These are phyloP conservation scores for Fregata magnificens DNA, from an alignment of 2,113 vertebrate genomes.

Conservation along the genomic window DNA sequence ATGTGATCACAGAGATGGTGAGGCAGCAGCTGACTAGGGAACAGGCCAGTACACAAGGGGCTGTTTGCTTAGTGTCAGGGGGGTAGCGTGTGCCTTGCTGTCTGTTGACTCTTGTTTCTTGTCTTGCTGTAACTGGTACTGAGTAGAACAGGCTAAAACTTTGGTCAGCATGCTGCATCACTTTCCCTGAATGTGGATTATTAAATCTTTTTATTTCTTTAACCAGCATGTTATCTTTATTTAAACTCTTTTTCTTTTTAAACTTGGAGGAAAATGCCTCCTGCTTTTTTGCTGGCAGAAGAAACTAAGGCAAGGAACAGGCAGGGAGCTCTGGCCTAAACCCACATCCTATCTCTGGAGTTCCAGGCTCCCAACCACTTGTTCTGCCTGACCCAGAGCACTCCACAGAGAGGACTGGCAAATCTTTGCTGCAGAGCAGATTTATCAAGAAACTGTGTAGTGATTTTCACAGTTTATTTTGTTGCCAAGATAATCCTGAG, in stretches of 20 bases:
- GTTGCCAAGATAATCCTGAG: constrained; percentile 4
- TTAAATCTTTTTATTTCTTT: background rate
- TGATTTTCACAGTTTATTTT: background rate
- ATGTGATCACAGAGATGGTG: fast-evolving
- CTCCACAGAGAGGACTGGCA: background rate
- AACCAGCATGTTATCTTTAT: background rate
- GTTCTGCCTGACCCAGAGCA: background rate
- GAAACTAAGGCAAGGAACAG: background rate
- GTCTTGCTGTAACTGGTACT: background rate
- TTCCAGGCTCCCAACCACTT: background rate
- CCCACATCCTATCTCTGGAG: background rate
- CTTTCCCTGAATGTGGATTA: background rate
- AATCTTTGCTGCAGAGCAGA: background rate
- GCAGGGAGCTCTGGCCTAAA: background rate
- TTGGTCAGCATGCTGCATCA: background rate
- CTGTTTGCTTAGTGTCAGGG: background rate
- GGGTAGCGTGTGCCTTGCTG: background rate
- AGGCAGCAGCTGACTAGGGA: background rate
- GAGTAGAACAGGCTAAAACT: background rate
- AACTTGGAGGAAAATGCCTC: background rate
- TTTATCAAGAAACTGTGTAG: background rate
- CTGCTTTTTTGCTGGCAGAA: background rate
- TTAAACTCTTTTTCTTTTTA: background rate
- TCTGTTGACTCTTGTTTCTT: background rate
- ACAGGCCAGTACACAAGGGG: background rate